These are phyloP conservation scores for Drosophila ercepeae DNA, from an alignment of 1,140 invertebrate species.

Conservation along the genomic window DNA sequence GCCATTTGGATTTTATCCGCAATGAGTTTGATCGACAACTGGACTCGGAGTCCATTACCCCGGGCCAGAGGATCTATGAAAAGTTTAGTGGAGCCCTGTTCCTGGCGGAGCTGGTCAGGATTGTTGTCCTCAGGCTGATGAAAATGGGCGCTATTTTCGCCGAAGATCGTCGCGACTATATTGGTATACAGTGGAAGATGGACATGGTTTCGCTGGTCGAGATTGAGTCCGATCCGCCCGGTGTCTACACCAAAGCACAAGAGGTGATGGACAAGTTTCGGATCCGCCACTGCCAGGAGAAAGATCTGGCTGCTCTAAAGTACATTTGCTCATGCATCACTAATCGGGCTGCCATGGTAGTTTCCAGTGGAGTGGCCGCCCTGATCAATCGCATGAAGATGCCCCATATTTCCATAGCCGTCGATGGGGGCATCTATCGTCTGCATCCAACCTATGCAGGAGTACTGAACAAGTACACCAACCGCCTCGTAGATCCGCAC, in stretches of 20 bases:
- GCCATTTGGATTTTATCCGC: slow-evolving; percentile 92
- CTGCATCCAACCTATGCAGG: slow-evolving; percentile 90
- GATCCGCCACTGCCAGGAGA: slow-evolving; percentile 90
- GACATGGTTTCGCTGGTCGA: slow-evolving; percentile 98
- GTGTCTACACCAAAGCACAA: slow-evolving; percentile 91
- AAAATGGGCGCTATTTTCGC: slow-evolving; percentile 42
- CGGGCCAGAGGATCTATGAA: slow-evolving; percentile 92
- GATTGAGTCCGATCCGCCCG: slow-evolving; percentile 93
- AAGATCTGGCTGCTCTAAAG: slow-evolving; percentile 94
- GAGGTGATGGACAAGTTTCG: slow-evolving; percentile 94
- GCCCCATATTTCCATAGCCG: slow-evolving; percentile 94
- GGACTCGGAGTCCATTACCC: slow-evolving; percentile 91
- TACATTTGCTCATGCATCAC: slow-evolving; percentile 96
- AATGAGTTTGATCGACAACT: slow-evolving; percentile 94
- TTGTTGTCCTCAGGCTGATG: slow-evolving; percentile 44
- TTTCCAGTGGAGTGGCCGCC: slow-evolving; percentile 92
- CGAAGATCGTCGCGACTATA: slow-evolving; percentile 38
- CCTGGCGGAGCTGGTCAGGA: slow-evolving; percentile 92
- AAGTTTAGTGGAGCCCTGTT: slow-evolving; percentile 97
- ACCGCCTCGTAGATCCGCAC: background rate
- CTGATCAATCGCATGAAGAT: slow-evolving; percentile 94
- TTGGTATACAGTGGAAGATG: slow-evolving; percentile 85
- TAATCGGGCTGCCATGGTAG: slow-evolving; percentile 94
- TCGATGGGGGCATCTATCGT: slow-evolving; percentile 99
- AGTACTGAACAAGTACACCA: slow-evolving; percentile 26